phyloP scores from a whole-genome alignment of 2,888 invertebrate genomes.

The Rhagophthalmus giganteus region DNA sequence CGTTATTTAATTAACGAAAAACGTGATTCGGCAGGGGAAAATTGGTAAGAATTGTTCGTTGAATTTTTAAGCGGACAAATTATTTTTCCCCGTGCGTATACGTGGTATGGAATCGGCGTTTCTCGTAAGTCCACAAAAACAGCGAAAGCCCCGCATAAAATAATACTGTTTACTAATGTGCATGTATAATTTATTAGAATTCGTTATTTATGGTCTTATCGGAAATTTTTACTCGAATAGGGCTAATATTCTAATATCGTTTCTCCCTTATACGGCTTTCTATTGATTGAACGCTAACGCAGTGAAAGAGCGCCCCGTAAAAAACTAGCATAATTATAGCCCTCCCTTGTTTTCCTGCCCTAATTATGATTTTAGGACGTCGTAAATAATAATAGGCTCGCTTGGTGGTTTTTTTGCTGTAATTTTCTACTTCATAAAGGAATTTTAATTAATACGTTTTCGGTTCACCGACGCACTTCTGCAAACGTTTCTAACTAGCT shows the following conservation, averaged over 20 bases:
- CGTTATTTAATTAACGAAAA: background rate
- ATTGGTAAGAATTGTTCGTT: no score
- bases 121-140: constrained; percentile 1
- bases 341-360: constrained; percentile 18
- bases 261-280: background rate
- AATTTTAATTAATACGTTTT: constrained; percentile 23
- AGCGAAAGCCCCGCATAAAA: constrained; percentile 11
- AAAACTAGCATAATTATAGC: constrained; percentile 23
- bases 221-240: constrained; percentile 11
- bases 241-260: constrained; percentile 13
- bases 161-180: constrained; percentile 16
- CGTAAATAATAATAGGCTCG: constrained; percentile 26
- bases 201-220: constrained; percentile 14
- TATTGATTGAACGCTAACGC: constrained; percentile 11
- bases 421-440: constrained; percentile 21
- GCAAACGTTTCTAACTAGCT: background rate
- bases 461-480: constrained; percentile 6
- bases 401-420: constrained; percentile 20
- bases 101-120: background rate
- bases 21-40: no score
- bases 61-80: no score
- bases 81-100: no score
- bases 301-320: constrained; percentile 10
- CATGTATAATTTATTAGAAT: constrained; percentile 20
- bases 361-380: constrained; percentile 24